Evolutionary conservation across 2,888 invertebrate species (phyloP), one percentile per base, ranked within the genome.

Genomic region (Iphiclides podalirius): DNA sequence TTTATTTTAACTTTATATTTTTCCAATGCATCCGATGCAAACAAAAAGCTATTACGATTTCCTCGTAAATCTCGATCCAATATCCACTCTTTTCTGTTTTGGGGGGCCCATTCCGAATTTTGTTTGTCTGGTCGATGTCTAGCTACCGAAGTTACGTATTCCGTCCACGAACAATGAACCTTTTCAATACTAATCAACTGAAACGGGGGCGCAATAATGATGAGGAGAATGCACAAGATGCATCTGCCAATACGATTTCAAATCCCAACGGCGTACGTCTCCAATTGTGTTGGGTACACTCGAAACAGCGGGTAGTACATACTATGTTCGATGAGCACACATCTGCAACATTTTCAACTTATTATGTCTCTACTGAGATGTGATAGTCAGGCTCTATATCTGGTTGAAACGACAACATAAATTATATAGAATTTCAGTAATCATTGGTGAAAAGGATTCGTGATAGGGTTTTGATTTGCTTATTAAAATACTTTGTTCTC

Each of bases 181-280:
- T 50, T 50, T 50, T 50, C 50, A 50, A 50, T 50, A 45, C 40
- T 45, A 50, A 50, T 50, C 50, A 50, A 50, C 36, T 50, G 44
- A 40, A 40, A 50, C 50, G 50, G 23, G 50, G 20, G 17, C 8
- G 45, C 50, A 50, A 50, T 50, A 40, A 17, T 40, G 40, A 50
- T 50, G 45, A 50, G 40, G 12, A 50, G 40, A 50, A 44, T 45
- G 50, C 39, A 49, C 38, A 45, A 50, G 50, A 50, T 40, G 45
- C 40, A 50, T 50, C 50, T 36, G 45, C 45, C 40, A 40, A 50
- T 45, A 33, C 40, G 4, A 50, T 50, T 45, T 45, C 9, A 36
- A 45, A 45, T 40, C 40, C 45, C 40, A 23, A 34, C 31, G 34
- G 45, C 40, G 40, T 45, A 40, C 50, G 35, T 35, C 23, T 20